Percentiles rank a stretch among this genome's conserved stretches.
These are phyloP conservation scores for Aradus depressus DNA, from an alignment of 2,888 invertebrate genomes.

Conservation along the genomic window DNA sequence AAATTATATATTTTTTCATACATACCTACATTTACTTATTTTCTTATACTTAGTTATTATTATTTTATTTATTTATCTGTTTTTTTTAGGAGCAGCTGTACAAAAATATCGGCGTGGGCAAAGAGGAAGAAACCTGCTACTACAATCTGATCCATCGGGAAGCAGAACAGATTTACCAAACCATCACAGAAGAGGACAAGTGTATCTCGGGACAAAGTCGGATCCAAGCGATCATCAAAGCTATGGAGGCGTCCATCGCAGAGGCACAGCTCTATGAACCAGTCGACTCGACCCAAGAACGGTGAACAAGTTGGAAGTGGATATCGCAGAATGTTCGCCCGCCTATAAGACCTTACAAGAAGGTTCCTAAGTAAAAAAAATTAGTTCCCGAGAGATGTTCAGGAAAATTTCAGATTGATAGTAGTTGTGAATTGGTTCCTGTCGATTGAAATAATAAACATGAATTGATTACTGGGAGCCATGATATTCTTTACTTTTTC, in stretches of 20 bases:
- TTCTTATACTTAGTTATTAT: too few relatives aligned
- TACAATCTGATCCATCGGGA: conserved; percentile 21
- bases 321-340: too few relatives aligned
- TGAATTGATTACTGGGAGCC: too few relatives aligned
- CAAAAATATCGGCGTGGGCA: conserved; percentile 22
- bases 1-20: too few relatives aligned
- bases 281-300: conserved; percentile 21
- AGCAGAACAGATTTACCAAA: conserved; percentile 26
- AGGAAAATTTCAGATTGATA: too few relatives aligned
- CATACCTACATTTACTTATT: too few relatives aligned
- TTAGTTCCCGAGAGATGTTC: too few relatives aligned
- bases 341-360: too few relatives aligned
- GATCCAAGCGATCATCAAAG: conserved; percentile 30
- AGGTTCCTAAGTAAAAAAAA: too few relatives aligned
- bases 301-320: background rate
- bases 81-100: conserved; percentile 23
- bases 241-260: conserved; percentile 29
- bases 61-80: background rate
- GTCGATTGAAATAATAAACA: too few relatives aligned
- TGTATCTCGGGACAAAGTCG: conserved; percentile 22
- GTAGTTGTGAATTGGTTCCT: too few relatives aligned
- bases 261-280: conserved; percentile 27
- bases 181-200: conserved; percentile 22
- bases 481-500: too few relatives aligned
- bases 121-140: conserved; percentile 22